Base-by-base conservation (phyloP, 2,113 vertebrate species). In the Corythaeola cristata region DNA sequence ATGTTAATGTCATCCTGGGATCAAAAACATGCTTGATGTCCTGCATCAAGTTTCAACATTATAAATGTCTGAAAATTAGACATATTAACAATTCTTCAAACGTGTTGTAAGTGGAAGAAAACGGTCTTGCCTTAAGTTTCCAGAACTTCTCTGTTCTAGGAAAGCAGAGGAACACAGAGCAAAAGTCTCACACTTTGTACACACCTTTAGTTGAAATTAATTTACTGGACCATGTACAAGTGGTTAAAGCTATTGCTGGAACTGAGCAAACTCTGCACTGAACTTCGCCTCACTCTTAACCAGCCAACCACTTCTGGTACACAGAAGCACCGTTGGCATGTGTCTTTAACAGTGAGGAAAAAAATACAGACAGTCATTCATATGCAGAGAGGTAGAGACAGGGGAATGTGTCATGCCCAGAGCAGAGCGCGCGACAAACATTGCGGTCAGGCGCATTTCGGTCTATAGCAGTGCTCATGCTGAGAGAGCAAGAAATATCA, bases 261-360 rank as follows among this genome's bases (percentile, higher is more conserved):
- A 69, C 18, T 30, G 11, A 69, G 49, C 5, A 82, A 91, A 73
- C 56, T 14, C 7, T 55, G 56, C 35, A n/a, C 13, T 69, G 77
- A 62, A 6, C 9, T 83, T 79, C 26, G 22, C 30, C 33, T 89
- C 47, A 23, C 14, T 77, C 26, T 52, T 39, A 75, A 22, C 19
- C 28, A 72, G 16, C 11, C 37, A 88, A 5, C 5, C 33, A 88
- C 58, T 71, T 87, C 3, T 47, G 28, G 15, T 19, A 33, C 13
- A 37, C 12, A 63, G 44, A 68, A 76, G 8, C 3, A 44, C 14
- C 3, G 0, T 0, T 66, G 24, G 3, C 17, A 62, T 0, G 4
- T 33, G 17, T 23, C 49, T 76, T 39, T 49, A 80, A 35, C 15
- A 44, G 12, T 27, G 15, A 63, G 39, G 32, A 55, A 56, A 63